phyloP scores from a whole-genome alignment of 2,797 vertebrate genomes.

The Tiaroga cobitis region DNA sequence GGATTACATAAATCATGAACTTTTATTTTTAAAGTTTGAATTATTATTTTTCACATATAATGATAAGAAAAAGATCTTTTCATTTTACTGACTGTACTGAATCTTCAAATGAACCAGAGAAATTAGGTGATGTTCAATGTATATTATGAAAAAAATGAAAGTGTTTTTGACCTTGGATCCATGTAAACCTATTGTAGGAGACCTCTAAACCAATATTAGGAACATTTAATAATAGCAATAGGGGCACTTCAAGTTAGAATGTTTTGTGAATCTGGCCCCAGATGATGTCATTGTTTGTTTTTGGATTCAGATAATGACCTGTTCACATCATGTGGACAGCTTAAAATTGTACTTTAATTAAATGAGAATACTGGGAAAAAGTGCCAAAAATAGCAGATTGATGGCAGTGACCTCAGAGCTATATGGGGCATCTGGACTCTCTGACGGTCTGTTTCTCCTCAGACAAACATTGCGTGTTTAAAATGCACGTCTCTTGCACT shows the following conservation, averaged over 20 bases:
- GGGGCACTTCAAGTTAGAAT: background rate
- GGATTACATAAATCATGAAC: too few relatives aligned
- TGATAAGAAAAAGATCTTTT: too few relatives aligned
- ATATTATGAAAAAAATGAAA: background rate
- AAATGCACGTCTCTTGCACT: conserved; percentile 10
- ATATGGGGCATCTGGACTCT: conserved; percentile 56
- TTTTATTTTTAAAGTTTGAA: too few relatives aligned
- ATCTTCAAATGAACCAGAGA: background rate
- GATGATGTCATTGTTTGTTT: background rate
- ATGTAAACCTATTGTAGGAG: background rate
- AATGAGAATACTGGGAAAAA: conserved; percentile 29
- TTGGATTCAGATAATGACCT: background rate
- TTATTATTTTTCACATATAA: too few relatives aligned
- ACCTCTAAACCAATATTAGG: background rate
- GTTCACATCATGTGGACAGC: conserved; percentile 54
- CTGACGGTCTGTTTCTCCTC: conserved; percentile 43
- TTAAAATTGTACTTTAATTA: conserved; percentile 39
- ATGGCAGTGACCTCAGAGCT: conserved; percentile 42
- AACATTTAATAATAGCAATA: background rate
- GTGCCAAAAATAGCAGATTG: conserved; percentile 27
- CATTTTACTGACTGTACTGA: background rate
- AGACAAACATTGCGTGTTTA: background rate
- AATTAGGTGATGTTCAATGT: background rate
- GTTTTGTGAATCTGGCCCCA: background rate
- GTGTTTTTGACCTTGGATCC: background rate